Conservation (phyloP, 2,888 invertebrate species). For the Oxycera nigricornis region DNA sequence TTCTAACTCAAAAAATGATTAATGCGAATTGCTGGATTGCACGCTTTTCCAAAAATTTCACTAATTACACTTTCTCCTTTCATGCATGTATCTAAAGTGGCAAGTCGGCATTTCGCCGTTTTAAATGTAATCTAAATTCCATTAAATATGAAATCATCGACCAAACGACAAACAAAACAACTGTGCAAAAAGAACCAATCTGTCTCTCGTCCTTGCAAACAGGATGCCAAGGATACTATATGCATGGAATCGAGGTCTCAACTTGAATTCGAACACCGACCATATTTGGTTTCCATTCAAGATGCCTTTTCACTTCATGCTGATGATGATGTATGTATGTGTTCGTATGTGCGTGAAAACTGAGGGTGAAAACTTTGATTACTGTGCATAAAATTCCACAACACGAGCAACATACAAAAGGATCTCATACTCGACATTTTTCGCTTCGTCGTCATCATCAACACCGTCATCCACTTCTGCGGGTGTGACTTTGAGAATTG, state of each 20-base stretch:
- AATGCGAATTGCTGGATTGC: no score
- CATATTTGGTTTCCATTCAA: background rate
- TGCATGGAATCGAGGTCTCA: no score
- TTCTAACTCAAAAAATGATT: no score
- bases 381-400: constrained; percentile 35
- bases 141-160: constrained; percentile 10
- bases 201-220: background rate
- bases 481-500: background rate
- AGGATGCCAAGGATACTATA: no score
- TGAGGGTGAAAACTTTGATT: constrained; percentile 32
- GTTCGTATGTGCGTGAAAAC: constrained; percentile 25
- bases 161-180: background rate
- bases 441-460: background rate
- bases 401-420: constrained; percentile 31
- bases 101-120: background rate
- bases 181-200: background rate
- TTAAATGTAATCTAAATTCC: constrained; percentile 18
- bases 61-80: no score
- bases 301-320: background rate
- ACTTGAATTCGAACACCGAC: no score
- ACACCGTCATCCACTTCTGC: background rate
- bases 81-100: background rate
- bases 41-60: no score
- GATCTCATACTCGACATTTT: background rate
- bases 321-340: no score